These are phyloP conservation scores for Drosophila ezoana DNA, from an alignment of 2,888 invertebrate genomes.

Conservation along the genomic window DNA sequence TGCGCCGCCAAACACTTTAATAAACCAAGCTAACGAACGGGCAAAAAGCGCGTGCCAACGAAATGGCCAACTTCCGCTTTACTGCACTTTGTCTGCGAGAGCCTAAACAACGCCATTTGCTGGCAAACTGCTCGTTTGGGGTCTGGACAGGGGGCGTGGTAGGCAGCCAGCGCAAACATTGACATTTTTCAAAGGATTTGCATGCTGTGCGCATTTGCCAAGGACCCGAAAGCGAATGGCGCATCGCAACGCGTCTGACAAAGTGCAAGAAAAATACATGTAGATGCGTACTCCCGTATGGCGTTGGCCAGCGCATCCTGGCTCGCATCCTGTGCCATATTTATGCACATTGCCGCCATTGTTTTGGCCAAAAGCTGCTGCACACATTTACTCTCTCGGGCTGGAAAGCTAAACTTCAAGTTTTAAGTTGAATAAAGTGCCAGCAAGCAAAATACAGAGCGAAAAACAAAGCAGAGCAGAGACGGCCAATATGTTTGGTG, in stretches of 20 bases:
- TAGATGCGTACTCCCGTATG: constrained; percentile 8
- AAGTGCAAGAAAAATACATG: constrained; percentile 69
- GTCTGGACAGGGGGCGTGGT: background rate
- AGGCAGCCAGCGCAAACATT: constrained; percentile 62
- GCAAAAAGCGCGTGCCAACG: constrained; percentile 33
- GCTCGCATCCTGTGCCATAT: constrained; percentile 47
- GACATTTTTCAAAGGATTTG: constrained; percentile 75
- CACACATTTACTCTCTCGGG: constrained; percentile 25
- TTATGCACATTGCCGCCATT: constrained; percentile 50
- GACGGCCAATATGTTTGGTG: background rate
- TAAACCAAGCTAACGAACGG: constrained; percentile 65
- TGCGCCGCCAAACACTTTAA: constrained; percentile 57
- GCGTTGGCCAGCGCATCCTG: constrained; percentile 18
- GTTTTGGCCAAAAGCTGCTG: constrained; percentile 46
- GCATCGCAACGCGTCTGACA: constrained; percentile 38
- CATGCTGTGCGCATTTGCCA: constrained; percentile 53
- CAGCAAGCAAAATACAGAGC: constrained; percentile 1
- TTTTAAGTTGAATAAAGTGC: constrained; percentile 14
- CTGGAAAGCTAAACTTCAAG: constrained; percentile 19
- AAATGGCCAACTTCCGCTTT: constrained; percentile 70
- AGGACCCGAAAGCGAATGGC: constrained; percentile 25
- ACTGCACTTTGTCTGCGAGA: constrained; percentile 41
- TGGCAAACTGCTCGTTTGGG: constrained; percentile 1
- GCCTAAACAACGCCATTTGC: constrained; percentile 42
- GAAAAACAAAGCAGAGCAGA: background rate